Evolutionary conservation across 2,888 invertebrate species (phyloP).

Genomic region (Ennomos erosarius): DNA sequence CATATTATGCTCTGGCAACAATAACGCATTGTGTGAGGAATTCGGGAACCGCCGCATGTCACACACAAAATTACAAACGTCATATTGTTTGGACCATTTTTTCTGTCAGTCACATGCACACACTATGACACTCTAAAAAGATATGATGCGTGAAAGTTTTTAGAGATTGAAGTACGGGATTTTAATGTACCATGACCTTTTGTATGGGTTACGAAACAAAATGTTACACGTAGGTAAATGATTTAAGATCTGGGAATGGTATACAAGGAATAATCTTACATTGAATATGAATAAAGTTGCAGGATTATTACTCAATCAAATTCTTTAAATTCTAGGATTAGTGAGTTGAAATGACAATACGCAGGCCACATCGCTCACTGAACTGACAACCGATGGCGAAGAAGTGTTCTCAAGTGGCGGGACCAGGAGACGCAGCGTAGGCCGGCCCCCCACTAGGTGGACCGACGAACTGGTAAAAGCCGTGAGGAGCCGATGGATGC

Average conservation of each 20-base stretch:
- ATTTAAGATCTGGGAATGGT: conserved; percentile 7
- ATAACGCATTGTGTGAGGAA: conserved; percentile 78
- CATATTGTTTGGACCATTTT: conserved; percentile 64
- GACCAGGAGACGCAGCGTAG: too few species aligned
- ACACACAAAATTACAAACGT: conserved; percentile 66
- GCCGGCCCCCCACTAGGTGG: too few species aligned
- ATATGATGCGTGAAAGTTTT: conserved; percentile 49
- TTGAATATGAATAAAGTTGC: neutral
- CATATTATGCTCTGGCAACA: conserved; percentile 78
- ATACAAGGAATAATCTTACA: conserved; percentile 2
- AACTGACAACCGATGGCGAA: too few species aligned
- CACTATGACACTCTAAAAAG: conserved; percentile 52
- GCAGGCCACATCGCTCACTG: too few species aligned
- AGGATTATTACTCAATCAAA: too few species aligned
- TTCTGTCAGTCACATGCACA: conserved; percentile 48
- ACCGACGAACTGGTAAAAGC: too few species aligned
- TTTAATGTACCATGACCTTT: conserved; percentile 29
- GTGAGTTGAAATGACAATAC: too few species aligned
- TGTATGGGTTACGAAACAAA: conserved; percentile 20
- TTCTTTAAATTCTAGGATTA: too few species aligned
- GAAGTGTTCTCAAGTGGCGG: too few species aligned
- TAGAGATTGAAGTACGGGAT: conserved; percentile 27
- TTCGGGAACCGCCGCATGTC: conserved; percentile 63
- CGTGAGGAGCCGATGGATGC: too few species aligned
- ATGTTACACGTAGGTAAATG: conserved; percentile 2